A percentile compares a stretch with the other conserved stretches of the same genome.
Conservation (phyloP, 2,888 invertebrate genomes). For the Phlogophora meticulosa region DNA sequence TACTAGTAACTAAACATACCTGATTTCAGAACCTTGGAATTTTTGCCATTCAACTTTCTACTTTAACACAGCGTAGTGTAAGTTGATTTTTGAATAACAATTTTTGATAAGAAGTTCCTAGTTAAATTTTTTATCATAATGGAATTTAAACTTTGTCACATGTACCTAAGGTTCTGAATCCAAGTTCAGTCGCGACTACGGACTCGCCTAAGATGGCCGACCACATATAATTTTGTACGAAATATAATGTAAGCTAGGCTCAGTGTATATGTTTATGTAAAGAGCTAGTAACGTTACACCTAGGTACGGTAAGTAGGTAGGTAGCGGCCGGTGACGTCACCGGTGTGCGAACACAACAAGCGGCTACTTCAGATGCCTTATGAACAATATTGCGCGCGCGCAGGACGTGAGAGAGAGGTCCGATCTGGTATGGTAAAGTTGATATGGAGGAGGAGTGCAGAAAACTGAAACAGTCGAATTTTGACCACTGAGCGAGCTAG, state of each 20-base stretch:
- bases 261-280: conserved; percentile 62
- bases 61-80: neutral
- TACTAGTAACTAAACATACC: neutral
- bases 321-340: conserved; percentile 12
- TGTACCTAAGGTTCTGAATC: neutral
- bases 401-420: too few relatives aligned
- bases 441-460: too few relatives aligned
- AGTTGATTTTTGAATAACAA: neutral
- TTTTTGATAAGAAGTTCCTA: neutral
- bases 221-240: conserved; percentile 33
- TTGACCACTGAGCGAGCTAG: too few relatives aligned
- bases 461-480: too few relatives aligned
- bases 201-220: conserved; percentile 34
- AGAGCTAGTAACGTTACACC: conserved; percentile 66
- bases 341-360: too few relatives aligned
- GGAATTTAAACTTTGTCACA: neutral
- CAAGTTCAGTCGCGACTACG: conserved; percentile 9
- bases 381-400: too few relatives aligned
- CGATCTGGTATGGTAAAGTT: too few relatives aligned
- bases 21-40: neutral
- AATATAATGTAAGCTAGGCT: conserved; percentile 24
- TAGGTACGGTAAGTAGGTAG: conserved; percentile 48
- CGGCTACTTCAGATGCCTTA: too few relatives aligned
- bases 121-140: neutral
- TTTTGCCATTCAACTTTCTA: neutral